Conservation (phyloP, 2,888 invertebrate genomes). For the Drosophila prolongata region DNA sequence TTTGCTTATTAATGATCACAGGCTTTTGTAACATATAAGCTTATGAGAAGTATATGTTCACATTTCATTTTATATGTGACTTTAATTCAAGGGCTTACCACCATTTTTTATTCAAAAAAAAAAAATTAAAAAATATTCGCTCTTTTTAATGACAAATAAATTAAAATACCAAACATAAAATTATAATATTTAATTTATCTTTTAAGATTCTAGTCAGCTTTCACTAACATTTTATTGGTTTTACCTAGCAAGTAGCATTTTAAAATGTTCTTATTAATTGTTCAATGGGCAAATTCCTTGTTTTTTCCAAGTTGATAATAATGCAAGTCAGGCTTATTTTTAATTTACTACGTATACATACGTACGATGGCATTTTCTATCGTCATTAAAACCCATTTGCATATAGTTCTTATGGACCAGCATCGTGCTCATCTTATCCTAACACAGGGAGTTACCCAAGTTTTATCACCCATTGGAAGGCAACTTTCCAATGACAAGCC, state of each 20-base stretch:
- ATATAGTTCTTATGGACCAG: slow-evolving; percentile 11
- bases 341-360: not conserved
- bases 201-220: no score
- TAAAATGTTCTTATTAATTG: not conserved
- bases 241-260: not conserved
- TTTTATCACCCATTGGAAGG: slow-evolving; percentile 11
- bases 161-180: no score
- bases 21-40: not conserved
- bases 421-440: slow-evolving; percentile 20
- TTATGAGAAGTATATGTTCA: not conserved
- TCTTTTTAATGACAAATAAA: no score
- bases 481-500: slow-evolving; percentile 35
- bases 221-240: not conserved
- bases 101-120: no score
- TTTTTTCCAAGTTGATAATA: not conserved
- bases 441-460: slow-evolving; percentile 14
- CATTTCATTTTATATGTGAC: no score
- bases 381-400: not conserved
- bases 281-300: not conserved
- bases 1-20: not conserved
- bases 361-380: not conserved
- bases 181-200: no score
- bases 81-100: no score
- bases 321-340: not conserved
- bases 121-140: no score